These are phyloP conservation scores for Noctua fimbriata DNA, from an alignment of 2,888 invertebrate species.

Conservation along the genomic window DNA sequence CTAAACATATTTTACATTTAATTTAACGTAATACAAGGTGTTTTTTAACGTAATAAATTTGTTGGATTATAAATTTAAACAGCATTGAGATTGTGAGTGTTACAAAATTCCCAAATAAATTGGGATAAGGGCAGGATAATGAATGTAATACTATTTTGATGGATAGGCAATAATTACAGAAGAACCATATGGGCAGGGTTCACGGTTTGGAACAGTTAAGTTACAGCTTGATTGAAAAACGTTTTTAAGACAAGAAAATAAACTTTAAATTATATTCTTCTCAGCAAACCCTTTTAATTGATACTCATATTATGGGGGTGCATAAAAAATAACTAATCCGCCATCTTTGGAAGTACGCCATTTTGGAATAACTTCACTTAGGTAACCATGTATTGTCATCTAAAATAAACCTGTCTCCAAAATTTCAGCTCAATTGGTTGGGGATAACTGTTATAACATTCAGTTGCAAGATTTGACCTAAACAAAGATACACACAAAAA, in stretches of 20 bases:
- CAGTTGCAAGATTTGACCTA: background rate
- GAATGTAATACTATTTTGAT: background rate
- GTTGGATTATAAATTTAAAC: background rate
- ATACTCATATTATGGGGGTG: no score
- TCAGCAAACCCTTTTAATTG: background rate
- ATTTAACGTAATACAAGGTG: conserved; percentile 29
- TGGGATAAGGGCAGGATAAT: no score
- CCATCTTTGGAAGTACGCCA: background rate
- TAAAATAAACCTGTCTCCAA: background rate
- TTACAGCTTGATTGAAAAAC: background rate
- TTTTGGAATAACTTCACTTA: background rate
- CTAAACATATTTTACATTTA: conserved; percentile 27
- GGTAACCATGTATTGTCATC: background rate
- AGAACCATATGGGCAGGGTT: background rate
- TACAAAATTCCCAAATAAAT: no score
- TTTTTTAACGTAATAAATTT: background rate
- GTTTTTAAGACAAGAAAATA: background rate
- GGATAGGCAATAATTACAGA: background rate
- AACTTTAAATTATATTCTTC: background rate
- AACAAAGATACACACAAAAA: background rate
- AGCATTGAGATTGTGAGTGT: background rate
- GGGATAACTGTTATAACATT: background rate
- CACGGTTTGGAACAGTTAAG: background rate
- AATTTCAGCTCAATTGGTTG: background rate
- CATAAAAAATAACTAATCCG: background rate